Base-by-base conservation (phyloP, 2,113 vertebrate species). In the Hirundichthys speculiger region DNA sequence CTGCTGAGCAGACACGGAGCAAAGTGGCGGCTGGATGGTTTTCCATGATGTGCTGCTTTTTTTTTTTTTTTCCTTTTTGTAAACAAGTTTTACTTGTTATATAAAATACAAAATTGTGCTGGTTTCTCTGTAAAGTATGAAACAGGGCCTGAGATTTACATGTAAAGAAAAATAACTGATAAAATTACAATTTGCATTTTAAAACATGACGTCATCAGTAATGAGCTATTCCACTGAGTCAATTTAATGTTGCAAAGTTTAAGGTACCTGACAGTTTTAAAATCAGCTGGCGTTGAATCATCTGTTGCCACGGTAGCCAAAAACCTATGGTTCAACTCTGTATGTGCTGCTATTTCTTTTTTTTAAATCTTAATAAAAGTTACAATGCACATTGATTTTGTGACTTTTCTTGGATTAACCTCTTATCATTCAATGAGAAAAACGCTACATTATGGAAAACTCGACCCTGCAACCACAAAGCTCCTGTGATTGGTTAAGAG, bases 41-140 rank as follows among this genome's bases (percentile, higher is more conserved):
- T 83, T 70, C 69, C 49, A 51, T 70, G 81, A 67, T n/a, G 13
- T 7, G 4, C 24, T 55, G 43, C 10, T 46, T 24, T 43, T 2
- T 40, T 2, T 42, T 45, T 51, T 21, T 21, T 43, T 15, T 19
- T n/a, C n/a, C 45, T 50, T 22, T 20, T 45, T 19, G 18, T 45
- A 45, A 45, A 45, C n/a, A n/a, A 18, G 43, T 27, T 41, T 61
- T 61, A 13, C 19, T 13, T 48, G 56, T 30, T 15, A 1, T 12
- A 43, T 42, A 38, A 67, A 65, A 80, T 83, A 77, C 22, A 80
- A 84, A 87, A 77, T 4, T 51, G 40, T 69, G 78, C 81, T 80
- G 30, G 70, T 84, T 58, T 64, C 38, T 24, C 34, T 59, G 15
- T 54, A 43, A 39, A 62, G 30, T 78, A 24, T 49, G 5, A 25